Base-by-base conservation (phyloP, 2,113 vertebrate species). In the Parotia lawesii region DNA sequence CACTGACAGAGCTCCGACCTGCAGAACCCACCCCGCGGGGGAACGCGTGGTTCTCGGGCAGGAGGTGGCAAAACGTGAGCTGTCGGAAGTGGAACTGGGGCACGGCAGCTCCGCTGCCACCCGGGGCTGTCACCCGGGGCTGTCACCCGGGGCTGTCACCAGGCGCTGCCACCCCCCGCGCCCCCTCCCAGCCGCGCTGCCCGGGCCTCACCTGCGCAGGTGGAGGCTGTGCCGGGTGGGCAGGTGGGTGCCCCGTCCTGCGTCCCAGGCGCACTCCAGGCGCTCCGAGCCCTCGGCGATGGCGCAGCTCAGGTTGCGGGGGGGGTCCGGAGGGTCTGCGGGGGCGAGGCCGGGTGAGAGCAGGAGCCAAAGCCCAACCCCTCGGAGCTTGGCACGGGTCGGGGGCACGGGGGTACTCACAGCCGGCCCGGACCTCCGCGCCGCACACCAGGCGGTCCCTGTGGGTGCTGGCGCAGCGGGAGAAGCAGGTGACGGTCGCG, bases 241-340 rank as follows among this genome's bases (percentile, higher is more conserved):
- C 57, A 98, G 35, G 16, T 92, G 80, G 1, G 98, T 98, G 3
- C 8, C 22, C 33, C 60, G 91, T 24, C 98, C 98, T 0, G 5
- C 1, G 0, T 97, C 56, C 98, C 98, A 98, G 9, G 19, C 40
- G 35, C 98, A 98, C 1, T 1, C 50, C 97, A 98, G 71, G 54
- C 12, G 42, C 80, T 22, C 76, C 2, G 96, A 97, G 57, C 48
- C 25, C 86, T 98, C 98, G 3, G 50, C 45, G 92, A 96, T 96
- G 76, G 83, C 25, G 61, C 98, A 98, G 45, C 79, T 91, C 80
- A 98, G 54, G 71, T 98, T 95, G 11, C 80, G 28, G 11, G 98
- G 98, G 6, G 57, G 54, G 8, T 98, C 97, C 1, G 98, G 98
- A 4, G 97, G 96, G 75, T 98, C 98, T 98, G 94, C 1, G 73